Base-by-base conservation (phyloP, 2,113 vertebrate genomes). In the Forbesichthys agassizii region DNA sequence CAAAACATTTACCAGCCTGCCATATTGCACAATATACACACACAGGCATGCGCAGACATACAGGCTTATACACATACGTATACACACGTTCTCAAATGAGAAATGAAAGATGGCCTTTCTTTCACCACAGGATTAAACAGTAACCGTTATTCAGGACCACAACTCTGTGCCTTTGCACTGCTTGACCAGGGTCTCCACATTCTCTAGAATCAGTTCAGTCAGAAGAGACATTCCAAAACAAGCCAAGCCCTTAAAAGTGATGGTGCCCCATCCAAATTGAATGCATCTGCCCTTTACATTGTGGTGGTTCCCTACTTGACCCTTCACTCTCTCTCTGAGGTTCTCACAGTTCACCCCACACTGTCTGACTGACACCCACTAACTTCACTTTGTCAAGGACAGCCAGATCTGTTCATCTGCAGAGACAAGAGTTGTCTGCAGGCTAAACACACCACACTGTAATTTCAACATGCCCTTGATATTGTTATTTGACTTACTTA, bases 91-190 rank as follows among this genome's bases (percentile, higher is more conserved):
- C 61, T 79, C 61, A 75, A 86, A 86, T 81, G 61, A 76, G 73
- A 85, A 80, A 85, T 84, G 81, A 86, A 73, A 84, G 79, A 78
- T 85, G 75, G 74, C 81, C 67, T 86, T 84, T 84, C 80, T 64
- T 11, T 85, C 61, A 54, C 73, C 68, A 72, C 71, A 66, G 76
- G 64, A 81, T 77, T 52, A 81, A 82, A 82, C 48, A 58, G 71
- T 75, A 83, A 83, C 86, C 83, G 88, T 88, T 88, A 60, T 70
- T 80, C 69, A 75, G 65, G 74, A 78, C 68, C 62, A 46, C 62
- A 71, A 71, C 73, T 74, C 73, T 70, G 62, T 73, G 57, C 64
- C 55, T 77, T 87, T 82, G 64, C 66, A 55, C 64, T 71, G 70
- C 67, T 42, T 36, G 54, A 80, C 74, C 66, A 66, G 68, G 60